Base-by-base conservation (phyloP, 2,797 vertebrate species). In the Lates japonicus region DNA sequence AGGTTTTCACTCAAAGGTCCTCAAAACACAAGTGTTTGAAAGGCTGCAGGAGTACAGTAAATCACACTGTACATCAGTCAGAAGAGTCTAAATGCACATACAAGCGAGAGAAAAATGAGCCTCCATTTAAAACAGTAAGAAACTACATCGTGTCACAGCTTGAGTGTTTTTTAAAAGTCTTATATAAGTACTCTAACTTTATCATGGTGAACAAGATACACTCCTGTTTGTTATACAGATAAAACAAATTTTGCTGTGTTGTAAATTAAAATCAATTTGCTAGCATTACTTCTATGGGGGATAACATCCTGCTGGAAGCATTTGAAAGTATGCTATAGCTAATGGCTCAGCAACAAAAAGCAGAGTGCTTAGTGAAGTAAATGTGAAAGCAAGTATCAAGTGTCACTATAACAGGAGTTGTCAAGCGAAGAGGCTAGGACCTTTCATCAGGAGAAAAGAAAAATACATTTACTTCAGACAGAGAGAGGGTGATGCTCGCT, bases 301-400 rank as follows among this genome's bases (percentile, higher is more conserved):
- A 76, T 39, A 54, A 60, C 52, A 70, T 73, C 75, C 67, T 63
- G 69, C 81, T 82, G 68, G 59, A 42, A 81, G 76, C 72, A 3
- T 70, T 82, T 83, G 35, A 87, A 85, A 84, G 74, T 60, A 51
- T 35, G 60, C 70, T 57, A 20, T 66, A 55, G 61, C 80, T 86
- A 88, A 90, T 93, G 89, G 84, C 67, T 83, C n/a, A 3, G 61
- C 80, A 89, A 90, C 85, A 91, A 89, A 29, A 86, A 83, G 88
- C 65, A 66, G 71, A 80, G 88, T 61, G 82, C 85, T 84, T 42
- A 84, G 80, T 76, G 74, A 85, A 83, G 81, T 86, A 62, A 82
- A 88, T 35, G 74, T 85, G 72, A 90, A 90, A 83, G 87, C 75
- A 74, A 67, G 67, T 92, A 87, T 92, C 60, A 67, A 80, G 86